Conservation (phyloP, 1,140 invertebrate species). For the Drosophila tristis region DNA sequence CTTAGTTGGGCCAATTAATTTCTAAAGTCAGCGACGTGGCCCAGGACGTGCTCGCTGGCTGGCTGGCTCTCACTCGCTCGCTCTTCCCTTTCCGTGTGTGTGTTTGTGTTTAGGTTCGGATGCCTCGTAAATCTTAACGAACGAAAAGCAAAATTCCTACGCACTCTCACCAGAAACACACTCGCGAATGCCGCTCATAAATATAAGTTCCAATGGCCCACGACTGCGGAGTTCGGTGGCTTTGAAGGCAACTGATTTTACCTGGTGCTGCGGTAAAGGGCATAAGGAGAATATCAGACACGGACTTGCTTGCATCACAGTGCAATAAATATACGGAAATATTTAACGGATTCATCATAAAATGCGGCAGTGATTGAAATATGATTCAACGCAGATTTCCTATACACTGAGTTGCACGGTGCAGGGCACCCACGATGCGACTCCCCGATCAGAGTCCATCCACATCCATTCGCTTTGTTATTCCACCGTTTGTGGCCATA, state of each 20-base stretch:
- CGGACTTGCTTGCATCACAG: neutral
- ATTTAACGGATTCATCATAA: too few relatives aligned
- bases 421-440: neutral
- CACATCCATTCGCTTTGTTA: conserved; percentile 47
- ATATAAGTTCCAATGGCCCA: conserved; percentile 66
- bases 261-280: conserved; percentile 10
- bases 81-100: conserved; percentile 7
- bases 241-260: conserved; percentile 32
- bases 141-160: conserved; percentile 78
- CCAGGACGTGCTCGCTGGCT: conserved; percentile 40
- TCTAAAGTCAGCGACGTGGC: conserved; percentile 75
- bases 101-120: conserved; percentile 37
- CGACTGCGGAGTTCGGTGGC: conserved; percentile 16
- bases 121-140: conserved; percentile 80
- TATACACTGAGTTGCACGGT: neutral
- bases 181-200: conserved; percentile 73
- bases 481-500: conserved; percentile 69
- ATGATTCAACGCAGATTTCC: neutral
- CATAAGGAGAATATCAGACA: neutral
- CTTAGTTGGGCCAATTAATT: conserved; percentile 83
- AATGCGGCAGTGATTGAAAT: too few relatives aligned
- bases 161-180: conserved; percentile 58
- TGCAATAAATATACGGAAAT: neutral
- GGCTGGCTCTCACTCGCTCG: conserved; percentile 4
- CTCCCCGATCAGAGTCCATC: neutral